Percentiles rank a stretch among this genome's conserved stretches.
Evolutionary conservation across 1,140 invertebrate species (phyloP).

Genomic region (Polypedilum vanderplanki): DNA sequence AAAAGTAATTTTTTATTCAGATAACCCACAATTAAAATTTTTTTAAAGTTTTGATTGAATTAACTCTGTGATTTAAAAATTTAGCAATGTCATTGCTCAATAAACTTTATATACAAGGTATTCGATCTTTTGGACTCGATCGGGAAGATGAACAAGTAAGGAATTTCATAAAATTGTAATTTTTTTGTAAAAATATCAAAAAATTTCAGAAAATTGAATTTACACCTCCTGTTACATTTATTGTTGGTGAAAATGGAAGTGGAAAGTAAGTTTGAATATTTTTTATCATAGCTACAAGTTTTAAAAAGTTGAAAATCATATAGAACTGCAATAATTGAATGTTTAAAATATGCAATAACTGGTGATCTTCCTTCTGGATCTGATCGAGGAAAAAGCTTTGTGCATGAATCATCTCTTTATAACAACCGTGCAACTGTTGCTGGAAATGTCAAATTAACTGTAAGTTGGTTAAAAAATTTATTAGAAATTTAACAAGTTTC

Average conservation of each 20-base stretch:
- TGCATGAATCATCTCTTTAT: constrained; percentile 86
- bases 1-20: too few relatives aligned
- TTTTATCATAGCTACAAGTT: too few relatives aligned
- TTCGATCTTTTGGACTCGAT: constrained; percentile 82
- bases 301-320: too few relatives aligned
- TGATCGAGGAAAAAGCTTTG: constrained; percentile 74
- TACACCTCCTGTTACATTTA: constrained; percentile 81
- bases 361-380: constrained; percentile 80
- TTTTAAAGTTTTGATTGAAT: too few relatives aligned
- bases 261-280: constrained; percentile 63
- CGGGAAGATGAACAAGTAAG: constrained; percentile 46
- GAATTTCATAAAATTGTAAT: neutral
- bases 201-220: constrained; percentile 58
- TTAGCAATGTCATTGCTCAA: constrained; percentile 58
- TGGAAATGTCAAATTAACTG: constrained; percentile 58
- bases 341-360: constrained; percentile 83
- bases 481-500: too few relatives aligned
- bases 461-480: too few relatives aligned
- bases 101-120: constrained; percentile 61
- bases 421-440: constrained; percentile 45
- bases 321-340: constrained; percentile 88
- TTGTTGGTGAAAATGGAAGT: constrained; percentile 95
- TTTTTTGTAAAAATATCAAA: neutral
- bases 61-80: neutral
- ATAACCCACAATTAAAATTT: too few relatives aligned